Conservation (phyloP, 1,140 invertebrate species). For the Ceratina japonica region DNA sequence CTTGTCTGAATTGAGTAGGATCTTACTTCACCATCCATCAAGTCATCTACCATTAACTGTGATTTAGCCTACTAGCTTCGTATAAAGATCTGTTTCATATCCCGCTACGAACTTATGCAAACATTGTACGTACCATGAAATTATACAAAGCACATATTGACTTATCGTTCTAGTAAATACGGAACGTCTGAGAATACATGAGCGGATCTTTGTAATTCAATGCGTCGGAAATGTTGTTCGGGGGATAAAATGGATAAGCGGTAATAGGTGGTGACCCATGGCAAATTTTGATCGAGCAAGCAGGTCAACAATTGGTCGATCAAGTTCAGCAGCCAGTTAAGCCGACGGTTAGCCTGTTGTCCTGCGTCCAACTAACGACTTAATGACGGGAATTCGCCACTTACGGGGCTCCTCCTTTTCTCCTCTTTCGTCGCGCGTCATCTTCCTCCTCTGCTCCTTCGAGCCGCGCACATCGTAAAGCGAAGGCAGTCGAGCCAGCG, state of each 20-base stretch:
- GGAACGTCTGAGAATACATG: no score
- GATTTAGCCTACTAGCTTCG: neutral
- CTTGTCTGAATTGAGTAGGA: constrained; percentile 15
- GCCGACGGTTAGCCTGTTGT: constrained; percentile 63
- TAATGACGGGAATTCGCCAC: constrained; percentile 76
- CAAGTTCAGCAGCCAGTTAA: constrained; percentile 73
- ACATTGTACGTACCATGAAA: no score
- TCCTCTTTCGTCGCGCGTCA: constrained; percentile 33
- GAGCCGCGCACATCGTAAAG: constrained; percentile 43
- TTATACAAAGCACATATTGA: no score
- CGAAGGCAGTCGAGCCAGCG: constrained; percentile 35
- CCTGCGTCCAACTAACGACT: constrained; percentile 68
- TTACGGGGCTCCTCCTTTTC: constrained; percentile 64
- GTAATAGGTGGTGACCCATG: constrained; percentile 31
- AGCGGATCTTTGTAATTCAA: neutral
- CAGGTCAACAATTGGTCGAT: constrained; percentile 69
- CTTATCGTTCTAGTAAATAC: no score
- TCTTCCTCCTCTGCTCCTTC: constrained; percentile 29
- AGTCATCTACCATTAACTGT: neutral
- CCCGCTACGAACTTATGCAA: no score
- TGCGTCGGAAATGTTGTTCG: no score
- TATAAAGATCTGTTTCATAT: neutral
- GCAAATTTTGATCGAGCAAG: constrained; percentile 52
- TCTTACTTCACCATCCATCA: constrained; percentile 10
- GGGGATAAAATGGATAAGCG: neutral